A percentile compares a stretch with the other conserved stretches of the same genome.
Evolutionary conservation across 2,113 vertebrate genomes (phyloP).

Genomic region (Pseudolaguvia tuberculata): DNA sequence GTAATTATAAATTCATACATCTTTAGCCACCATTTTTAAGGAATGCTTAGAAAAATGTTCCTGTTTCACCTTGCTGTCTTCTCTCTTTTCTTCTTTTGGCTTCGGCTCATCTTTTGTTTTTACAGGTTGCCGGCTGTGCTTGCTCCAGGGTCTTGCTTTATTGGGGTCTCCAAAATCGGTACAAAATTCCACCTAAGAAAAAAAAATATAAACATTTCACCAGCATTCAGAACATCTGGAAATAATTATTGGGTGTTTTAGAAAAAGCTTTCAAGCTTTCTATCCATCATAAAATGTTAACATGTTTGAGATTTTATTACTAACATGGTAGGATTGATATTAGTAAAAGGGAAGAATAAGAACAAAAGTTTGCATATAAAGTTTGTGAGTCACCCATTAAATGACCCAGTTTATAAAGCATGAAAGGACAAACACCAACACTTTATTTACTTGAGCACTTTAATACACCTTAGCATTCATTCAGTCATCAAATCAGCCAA

Average conservation of each 20-base stretch:
- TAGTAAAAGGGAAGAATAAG: no score
- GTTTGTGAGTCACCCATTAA: no score
- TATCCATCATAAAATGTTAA: neutral
- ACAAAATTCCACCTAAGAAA: conserved; percentile 84
- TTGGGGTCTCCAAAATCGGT: conserved; percentile 88
- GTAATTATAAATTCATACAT: neutral
- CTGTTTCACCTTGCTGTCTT: conserved; percentile 67
- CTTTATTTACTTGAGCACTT: no score
- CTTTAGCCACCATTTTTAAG: neutral
- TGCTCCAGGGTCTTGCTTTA: conserved; percentile 90
- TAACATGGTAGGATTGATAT: no score
- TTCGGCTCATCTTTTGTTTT: conserved; percentile 16
- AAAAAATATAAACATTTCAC: neutral
- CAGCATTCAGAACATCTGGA: neutral
- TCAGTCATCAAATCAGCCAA: no score
- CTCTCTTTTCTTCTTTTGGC: conserved; percentile 31
- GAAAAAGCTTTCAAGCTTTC: neutral
- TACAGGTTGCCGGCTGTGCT: conserved; percentile 68
- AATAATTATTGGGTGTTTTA: neutral
- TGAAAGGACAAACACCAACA: no score
- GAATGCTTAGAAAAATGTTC: neutral
- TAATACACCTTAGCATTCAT: no score
- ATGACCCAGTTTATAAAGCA: no score
- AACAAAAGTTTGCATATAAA: no score
- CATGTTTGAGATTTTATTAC: no score